Conservation (phyloP, 2,113 vertebrate species). For the Petrocephalus microphthalmus region DNA sequence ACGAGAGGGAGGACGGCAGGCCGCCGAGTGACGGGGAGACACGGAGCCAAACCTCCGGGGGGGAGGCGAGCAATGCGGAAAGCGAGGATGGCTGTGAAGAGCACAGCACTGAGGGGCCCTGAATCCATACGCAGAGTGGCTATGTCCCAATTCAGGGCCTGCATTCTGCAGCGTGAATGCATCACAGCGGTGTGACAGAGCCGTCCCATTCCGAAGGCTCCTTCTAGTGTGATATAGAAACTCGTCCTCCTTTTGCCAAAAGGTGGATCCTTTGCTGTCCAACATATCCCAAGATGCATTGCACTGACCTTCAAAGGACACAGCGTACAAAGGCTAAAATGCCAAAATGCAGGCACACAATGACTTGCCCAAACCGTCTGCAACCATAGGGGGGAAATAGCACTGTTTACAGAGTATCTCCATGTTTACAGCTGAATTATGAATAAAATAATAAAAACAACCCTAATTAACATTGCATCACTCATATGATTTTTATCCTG, state of each 20-base stretch:
- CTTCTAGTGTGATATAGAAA: neutral
- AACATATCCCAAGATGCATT: neutral
- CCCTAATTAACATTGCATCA: neutral
- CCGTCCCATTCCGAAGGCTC: neutral
- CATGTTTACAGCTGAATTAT: neutral
- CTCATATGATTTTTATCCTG: neutral
- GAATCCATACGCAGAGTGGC: neutral
- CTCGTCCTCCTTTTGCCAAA: neutral
- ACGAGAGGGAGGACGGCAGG: constrained; percentile 9
- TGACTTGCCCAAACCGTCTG: neutral
- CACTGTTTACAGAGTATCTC: neutral
- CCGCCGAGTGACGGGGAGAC: constrained; percentile 26
- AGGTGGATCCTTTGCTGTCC: neutral
- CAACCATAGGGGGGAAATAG: neutral
- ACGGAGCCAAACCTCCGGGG: neutral
- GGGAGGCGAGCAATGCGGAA: neutral
- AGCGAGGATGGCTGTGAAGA: no score
- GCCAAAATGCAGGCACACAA: neutral
- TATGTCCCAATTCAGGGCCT: neutral
- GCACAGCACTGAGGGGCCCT: neutral
- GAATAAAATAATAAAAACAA: neutral
- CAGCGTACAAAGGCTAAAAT: neutral
- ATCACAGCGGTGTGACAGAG: neutral
- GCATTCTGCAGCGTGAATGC: neutral
- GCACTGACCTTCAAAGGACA: neutral